Conservation (phyloP, 2,113 vertebrate genomes). For the Pygathrix nemaeus region DNA sequence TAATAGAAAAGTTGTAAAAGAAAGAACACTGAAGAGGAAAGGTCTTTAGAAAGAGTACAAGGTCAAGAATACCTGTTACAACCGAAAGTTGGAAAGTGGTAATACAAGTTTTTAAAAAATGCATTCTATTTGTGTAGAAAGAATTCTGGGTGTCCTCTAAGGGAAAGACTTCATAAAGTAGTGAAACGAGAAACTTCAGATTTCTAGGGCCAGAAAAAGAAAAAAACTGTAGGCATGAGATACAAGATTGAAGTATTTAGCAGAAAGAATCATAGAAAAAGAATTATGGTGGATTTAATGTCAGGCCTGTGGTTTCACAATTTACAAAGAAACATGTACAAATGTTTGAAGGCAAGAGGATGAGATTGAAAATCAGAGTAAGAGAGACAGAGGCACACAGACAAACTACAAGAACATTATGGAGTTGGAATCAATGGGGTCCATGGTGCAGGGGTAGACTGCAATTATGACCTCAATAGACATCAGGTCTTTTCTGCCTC, state of each 20-base stretch:
- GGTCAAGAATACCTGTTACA: neutral
- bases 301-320: neutral
- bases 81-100: neutral
- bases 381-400: neutral
- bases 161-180: neutral
- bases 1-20: neutral
- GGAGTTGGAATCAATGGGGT: neutral
- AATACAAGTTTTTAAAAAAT: neutral
- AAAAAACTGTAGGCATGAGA: neutral
- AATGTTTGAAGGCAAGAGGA: neutral
- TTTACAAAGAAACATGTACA: neutral
- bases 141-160: neutral
- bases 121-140: neutral
- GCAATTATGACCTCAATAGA: neutral
- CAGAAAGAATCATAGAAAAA: neutral
- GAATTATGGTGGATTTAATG: neutral
- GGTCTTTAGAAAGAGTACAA: neutral
- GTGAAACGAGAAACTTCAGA: neutral
- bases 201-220: neutral
- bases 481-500: neutral
- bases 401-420: neutral
- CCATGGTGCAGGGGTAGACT: neutral
- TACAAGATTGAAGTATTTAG: neutral
- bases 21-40: neutral
- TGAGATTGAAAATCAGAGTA: neutral